These are phyloP conservation scores for Styela plicata DNA, from an alignment of 23 tunicate species.

Conservation along the genomic window DNA sequence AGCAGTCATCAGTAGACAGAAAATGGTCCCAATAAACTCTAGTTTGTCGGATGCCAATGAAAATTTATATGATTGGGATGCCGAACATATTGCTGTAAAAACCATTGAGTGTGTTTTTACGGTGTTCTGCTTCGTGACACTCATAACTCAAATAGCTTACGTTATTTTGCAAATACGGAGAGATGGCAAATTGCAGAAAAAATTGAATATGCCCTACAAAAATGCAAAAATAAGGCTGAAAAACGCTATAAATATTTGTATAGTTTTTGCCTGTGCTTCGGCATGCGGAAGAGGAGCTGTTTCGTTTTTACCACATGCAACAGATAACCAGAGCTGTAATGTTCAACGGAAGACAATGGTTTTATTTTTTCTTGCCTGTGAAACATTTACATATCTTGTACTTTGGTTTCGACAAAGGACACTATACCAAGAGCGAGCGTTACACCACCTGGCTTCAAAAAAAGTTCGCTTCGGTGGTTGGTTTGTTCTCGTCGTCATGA, in stretches of 20 bases:
- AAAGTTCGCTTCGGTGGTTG: not conserved
- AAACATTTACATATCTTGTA: not conserved
- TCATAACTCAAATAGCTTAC: not conserved
- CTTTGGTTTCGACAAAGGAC: not conserved
- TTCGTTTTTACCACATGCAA: not conserved
- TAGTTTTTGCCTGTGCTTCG: not conserved
- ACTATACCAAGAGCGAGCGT: not conserved
- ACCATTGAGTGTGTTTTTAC: not conserved
- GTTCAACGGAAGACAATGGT: not conserved
- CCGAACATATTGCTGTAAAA: not conserved
- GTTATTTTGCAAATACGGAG: not conserved
- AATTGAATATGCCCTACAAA: not conserved
- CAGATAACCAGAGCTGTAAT: not conserved
- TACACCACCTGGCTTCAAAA: not conserved
- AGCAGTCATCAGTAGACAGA: too few relatives aligned
- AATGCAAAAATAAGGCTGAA: not conserved
- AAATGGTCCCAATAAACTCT: too few relatives aligned
- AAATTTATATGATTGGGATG: not conserved
- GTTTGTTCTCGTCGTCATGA: not conserved
- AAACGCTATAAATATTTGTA: not conserved
- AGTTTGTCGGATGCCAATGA: not conserved
- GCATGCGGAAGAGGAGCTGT: not conserved
- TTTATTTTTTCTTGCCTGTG: not conserved
- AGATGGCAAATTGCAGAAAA: not conserved
- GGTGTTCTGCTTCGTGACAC: not conserved